Percentiles rank a stretch among this genome's conserved stretches.
Evolutionary conservation across 2,113 vertebrate species (phyloP).

Genomic region (Mohoua ochrocephala): DNA sequence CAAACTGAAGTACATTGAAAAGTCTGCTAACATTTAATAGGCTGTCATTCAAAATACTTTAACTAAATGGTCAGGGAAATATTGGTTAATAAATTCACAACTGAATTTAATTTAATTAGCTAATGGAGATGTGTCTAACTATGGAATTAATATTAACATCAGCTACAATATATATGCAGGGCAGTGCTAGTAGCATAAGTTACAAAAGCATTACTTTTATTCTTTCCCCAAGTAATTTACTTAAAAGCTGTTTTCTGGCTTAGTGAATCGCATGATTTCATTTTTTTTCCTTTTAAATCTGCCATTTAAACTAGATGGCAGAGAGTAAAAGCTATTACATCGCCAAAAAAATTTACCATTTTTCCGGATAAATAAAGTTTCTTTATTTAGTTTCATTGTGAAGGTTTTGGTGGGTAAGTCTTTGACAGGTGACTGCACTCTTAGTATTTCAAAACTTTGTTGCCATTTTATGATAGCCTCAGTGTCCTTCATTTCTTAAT

Average conservation of each 20-base stretch:
- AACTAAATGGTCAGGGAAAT: neutral
- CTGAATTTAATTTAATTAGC: conserved; percentile 24
- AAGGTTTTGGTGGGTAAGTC: neutral
- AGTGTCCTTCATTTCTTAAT: neutral
- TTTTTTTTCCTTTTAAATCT: neutral
- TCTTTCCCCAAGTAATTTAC: neutral
- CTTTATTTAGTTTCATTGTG: neutral
- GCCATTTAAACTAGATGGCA: neutral
- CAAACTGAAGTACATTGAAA: neutral
- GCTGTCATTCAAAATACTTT: neutral
- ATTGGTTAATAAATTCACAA: neutral
- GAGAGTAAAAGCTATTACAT: neutral
- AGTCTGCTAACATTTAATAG: neutral
- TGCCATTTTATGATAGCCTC: neutral
- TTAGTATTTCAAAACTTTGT: neutral
- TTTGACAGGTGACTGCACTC: neutral
- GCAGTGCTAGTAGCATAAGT: neutral
- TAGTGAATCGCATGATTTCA: neutral
- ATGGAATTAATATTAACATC: neutral
- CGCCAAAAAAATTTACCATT: neutral
- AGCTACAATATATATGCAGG: neutral
- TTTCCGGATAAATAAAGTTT: neutral
- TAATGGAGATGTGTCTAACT: neutral
- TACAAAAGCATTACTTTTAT: neutral
- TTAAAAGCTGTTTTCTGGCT: neutral